phyloP scores from a whole-genome alignment of 2,888 invertebrate genomes.

The Lasioglossum marginatum region DNA sequence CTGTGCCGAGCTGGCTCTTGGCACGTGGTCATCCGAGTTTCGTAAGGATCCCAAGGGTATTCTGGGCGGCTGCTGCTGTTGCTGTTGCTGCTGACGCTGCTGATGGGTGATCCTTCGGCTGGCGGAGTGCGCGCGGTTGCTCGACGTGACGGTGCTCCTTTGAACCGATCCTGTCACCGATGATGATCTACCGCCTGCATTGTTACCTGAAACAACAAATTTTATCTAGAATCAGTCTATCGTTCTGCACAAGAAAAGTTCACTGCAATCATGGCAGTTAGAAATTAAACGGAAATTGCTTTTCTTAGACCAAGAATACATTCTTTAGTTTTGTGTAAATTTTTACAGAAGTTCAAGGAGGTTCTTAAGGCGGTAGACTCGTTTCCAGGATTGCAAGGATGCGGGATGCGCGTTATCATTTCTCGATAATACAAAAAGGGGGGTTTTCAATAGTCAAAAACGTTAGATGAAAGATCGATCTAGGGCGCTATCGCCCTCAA shows the following conservation, averaged over 20 bases:
- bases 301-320: background rate
- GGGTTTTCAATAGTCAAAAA: too few relatives aligned
- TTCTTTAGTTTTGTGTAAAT: background rate
- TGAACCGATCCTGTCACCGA: slow-evolving; percentile 77
- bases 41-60: slow-evolving; percentile 81
- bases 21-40: slow-evolving; percentile 86
- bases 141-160: slow-evolving; percentile 84
- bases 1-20: slow-evolving; percentile 84
- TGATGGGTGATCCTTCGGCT: slow-evolving; percentile 85
- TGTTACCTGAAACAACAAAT: slow-evolving; percentile 69
- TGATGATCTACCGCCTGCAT: slow-evolving; percentile 76
- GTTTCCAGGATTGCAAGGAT: too few relatives aligned
- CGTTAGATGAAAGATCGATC: too few relatives aligned
- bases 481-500: too few relatives aligned
- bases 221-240: background rate
- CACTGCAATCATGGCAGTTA: background rate
- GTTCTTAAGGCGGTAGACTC: too few relatives aligned
- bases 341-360: background rate
- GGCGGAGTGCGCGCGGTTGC: slow-evolving; percentile 80
- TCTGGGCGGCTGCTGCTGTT: slow-evolving; percentile 62
- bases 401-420: too few relatives aligned
- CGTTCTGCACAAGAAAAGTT: too few relatives aligned
- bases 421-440: too few relatives aligned
- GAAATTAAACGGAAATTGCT: background rate
- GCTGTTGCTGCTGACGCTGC: slow-evolving; percentile 80